A percentile compares a stretch with the other conserved stretches of the same genome.
These are phyloP conservation scores for Acanthaster planci DNA, from an alignment of 35 echinoderm and acorn worm genomes.

Conservation along the genomic window DNA sequence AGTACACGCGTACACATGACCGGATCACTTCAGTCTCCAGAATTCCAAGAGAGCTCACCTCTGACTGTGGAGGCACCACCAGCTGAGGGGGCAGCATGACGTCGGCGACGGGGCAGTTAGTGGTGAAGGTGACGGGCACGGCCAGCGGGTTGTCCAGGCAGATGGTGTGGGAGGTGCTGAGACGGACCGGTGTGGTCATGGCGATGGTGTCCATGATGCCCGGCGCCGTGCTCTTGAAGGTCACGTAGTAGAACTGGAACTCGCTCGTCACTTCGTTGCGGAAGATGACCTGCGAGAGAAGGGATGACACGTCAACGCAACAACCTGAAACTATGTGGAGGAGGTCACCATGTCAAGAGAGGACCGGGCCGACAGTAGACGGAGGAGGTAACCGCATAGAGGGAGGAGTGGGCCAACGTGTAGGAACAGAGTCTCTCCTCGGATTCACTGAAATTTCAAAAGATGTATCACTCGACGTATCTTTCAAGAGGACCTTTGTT, in stretches of 20 bases:
- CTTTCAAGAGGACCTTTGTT: no score
- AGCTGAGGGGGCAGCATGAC: conserved; percentile 91
- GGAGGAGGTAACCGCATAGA: no score
- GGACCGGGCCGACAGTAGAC: no score
- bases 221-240: conserved; percentile 91
- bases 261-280: conserved; percentile 82
- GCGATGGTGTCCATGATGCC: conserved; percentile 90
- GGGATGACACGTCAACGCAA: no score
- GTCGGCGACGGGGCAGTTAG: conserved; percentile 82
- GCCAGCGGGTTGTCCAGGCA: conserved; percentile 83
- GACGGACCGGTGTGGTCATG: conserved; percentile 89
- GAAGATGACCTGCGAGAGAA: conserved; percentile 74
- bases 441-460: no score
- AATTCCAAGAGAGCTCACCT: conserved; percentile 56
- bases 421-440: no score
- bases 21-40: no score
- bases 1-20: no score
- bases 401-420: no score
- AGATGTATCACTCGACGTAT: no score
- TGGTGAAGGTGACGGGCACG: conserved; percentile 78
- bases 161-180: conserved; percentile 91
- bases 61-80: conserved; percentile 91
- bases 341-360: no score
- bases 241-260: conserved; percentile 95
- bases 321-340: no score